Evolutionary conservation across 2,888 invertebrate genomes (phyloP), one percentile per base, ranked within the genome.

Genomic region (Drosophila seclusa): DNA sequence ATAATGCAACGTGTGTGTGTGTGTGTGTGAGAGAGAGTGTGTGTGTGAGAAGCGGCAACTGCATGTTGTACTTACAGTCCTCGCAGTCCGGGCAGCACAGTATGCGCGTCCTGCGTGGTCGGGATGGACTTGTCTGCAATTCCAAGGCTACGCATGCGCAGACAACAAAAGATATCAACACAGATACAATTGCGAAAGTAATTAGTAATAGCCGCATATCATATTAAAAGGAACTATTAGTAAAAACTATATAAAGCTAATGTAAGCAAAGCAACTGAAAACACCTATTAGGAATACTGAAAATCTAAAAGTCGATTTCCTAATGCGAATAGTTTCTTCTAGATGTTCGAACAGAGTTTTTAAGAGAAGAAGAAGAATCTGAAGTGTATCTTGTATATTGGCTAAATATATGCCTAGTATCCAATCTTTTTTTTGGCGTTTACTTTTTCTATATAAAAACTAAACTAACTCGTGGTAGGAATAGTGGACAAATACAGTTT

Each of bases 21-120:
- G 2, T 27, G 27, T 11, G 10, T 1, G 7, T 7, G 24, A 7
- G 48, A 16, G 27, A 0, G 13, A 2, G 18, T 8, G 18, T 2
- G 38, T 18, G 29, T 31, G n/a, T 50, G 7, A 36, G 5, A 36
- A 27, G 6, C 7, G 5, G 18, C 38, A 38, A 31, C 42, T 36
- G 8, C 7, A 48, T 2, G 32, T 29, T 7, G 10, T 60, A 89
- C 91, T 91, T 79, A 92, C 91, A 86, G 65, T 90, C 90, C 77
- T 90, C 91, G 64, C 91, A 91, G 71, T 92, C 91, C 8, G 91
- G 92, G 72, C 91, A 91, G 72, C 92, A 91, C 21, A 91, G 83
- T 75, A 91, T 91, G 72, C 85, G 90, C 21, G 76, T 62, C 64
- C 81, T 82, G 58, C 84, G 83, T 52, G 78, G 60, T 49, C 63